Base-by-base conservation (phyloP, 64 coral and sea anemone species). In the Exaiptasia diaphana region DNA sequence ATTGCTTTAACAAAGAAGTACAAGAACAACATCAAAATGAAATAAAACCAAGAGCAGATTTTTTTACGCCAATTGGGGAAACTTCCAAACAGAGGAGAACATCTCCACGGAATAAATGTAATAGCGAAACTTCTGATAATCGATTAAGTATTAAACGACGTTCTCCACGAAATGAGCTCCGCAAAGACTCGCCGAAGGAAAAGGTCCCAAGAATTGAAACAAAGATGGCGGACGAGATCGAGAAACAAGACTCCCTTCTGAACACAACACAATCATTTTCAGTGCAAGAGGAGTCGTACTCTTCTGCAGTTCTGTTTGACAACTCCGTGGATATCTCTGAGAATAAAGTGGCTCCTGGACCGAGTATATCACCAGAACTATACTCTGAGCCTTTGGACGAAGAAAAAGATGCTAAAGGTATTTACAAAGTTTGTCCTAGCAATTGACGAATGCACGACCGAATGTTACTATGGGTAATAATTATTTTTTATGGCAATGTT, bases 381-480 rank as follows among this genome's bases (percentile, higher is more conserved):
- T 93, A 93, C 77, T 87, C 90, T 22, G 90, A 93, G 52, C 90
- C 90, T 9, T 67, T 93, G 20, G 90, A 88, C 35, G 68, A 44
- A 6, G 71, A 88, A 5, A n/a, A n/a, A n/a, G 68, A 38, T 54
- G 59, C 6, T 6, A 15, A 54, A 6, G 59, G 38, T 32, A n/a
- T n/a, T n/a, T n/a, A n/a, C n/a, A n/a, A n/a, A n/a, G n/a, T n/a
- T n/a, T n/a, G n/a, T n/a, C n/a, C n/a, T n/a, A n/a, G n/a, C n/a
- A n/a, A n/a, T n/a, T n/a, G n/a, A 41, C n/a, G 6, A 20, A 73
- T 3, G 38, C 14, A 24, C 69, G 36, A 18, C 25, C 12, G 22
- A 41, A n/a, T n/a, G n/a, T n/a, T n/a, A n/a, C n/a, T n/a, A n/a
- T n/a, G n/a, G n/a, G n/a, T n/a, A n/a, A n/a, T n/a, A n/a, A n/a